Evolutionary conservation across 2,797 vertebrate genomes (phyloP), one percentile per base, ranked within the genome.

Genomic region (Anguilla anguilla): DNA sequence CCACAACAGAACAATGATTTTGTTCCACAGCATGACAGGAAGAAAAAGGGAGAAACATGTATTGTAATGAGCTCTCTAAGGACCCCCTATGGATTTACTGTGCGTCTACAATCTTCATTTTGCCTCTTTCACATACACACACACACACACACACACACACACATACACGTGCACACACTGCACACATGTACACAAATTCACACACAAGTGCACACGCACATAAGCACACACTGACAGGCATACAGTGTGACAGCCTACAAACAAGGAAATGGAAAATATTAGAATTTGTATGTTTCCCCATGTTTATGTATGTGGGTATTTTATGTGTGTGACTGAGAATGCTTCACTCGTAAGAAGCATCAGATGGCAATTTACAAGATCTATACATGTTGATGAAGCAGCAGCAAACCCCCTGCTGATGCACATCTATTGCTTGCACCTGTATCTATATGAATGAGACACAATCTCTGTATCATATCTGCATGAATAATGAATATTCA

Each of bases 51-150:
- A 25, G 15, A 79, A 39, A 79, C 35, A 49, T 82, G 79, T 31
- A 82, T 49, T 79, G 84, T 89, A 90, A 90, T 87, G 87, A 89
- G 88, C 85, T 89, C 88, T 90, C 86, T 43, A 72, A 57, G 84
- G 90, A 90, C 57, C 51, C 28, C 83, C 83, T 84, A 31, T 82
- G 79, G 79, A 82, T 84, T n/a, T 84, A 53, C 15, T 13, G 46
- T 83, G 83, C 51, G 25, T 55, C 3, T 49, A 46, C 22, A 82
- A 83, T 83, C 51, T 11, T 49, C 46, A 49, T 51, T 83, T 55
- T 55, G 51, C 83, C 17, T 57, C n/a, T 31, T 28, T 57, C 51
- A 55, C 49, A 57, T 1, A 59, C 64, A 84, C n/a, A 74, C 28
- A 88, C 84, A 86, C 83, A 39, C 6, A 64, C 35, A 22, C 31